A percentile compares a stretch with the other conserved stretches of the same genome.
These are phyloP conservation scores for Periparus ater DNA, from an alignment of 2,797 vertebrate genomes.

Conservation along the genomic window DNA sequence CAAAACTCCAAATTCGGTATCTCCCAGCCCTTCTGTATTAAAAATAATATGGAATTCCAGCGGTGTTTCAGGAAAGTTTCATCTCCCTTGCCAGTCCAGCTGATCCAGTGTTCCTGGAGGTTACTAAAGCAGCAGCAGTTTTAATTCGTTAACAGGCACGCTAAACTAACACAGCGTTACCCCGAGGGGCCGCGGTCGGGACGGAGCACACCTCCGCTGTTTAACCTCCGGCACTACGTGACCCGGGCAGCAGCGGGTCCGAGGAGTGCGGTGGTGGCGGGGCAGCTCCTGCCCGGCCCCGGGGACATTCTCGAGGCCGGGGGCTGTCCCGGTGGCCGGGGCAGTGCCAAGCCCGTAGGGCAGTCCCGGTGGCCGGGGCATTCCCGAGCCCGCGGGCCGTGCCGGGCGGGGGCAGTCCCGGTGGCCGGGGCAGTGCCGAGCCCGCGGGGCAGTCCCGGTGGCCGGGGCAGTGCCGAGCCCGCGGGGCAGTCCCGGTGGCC, in stretches of 20 bases:
- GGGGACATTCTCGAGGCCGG: not conserved
- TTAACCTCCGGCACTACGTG: accelerated
- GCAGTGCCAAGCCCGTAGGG: not conserved
- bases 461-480: not conserved
- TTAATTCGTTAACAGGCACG: not conserved
- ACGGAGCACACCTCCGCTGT: no score
- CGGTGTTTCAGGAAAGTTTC: not conserved
- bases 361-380: not conserved
- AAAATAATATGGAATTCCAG: not conserved
- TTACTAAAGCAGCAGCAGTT: not conserved
- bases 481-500: no score
- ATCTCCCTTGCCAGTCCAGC: not conserved
- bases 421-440: not conserved
- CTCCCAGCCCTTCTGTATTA: not conserved
- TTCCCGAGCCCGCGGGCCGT: not conserved
- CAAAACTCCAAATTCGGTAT: no score
- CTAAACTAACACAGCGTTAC: not conserved
- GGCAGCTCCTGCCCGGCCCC: not conserved
- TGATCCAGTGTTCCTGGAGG: not conserved
- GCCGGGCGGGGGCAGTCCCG: no score
- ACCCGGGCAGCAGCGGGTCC: not conserved
- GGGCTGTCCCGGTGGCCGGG: not conserved
- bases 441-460: accelerated
- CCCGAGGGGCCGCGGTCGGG: accelerated
- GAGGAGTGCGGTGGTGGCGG: accelerated